phyloP scores from a whole-genome alignment of 92 coral and sea anemone genomes.

The Heteractis magnifica region DNA sequence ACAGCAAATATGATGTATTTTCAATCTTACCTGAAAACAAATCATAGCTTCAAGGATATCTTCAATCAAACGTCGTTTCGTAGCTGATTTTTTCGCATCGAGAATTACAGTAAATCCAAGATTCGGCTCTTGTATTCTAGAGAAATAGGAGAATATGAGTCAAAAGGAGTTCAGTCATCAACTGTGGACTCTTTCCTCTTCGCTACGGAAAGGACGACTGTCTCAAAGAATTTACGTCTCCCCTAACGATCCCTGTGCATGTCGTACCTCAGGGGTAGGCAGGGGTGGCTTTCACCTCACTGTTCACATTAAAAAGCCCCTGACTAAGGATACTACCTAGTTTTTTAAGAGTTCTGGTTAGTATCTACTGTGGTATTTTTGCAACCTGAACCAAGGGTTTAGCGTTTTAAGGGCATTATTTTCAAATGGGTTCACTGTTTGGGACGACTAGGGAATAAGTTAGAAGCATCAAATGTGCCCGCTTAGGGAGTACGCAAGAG shows the following conservation, averaged over 20 bases:
- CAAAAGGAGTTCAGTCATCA: conserved; percentile 17
- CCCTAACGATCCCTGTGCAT: not conserved
- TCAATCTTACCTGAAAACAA: conserved; percentile 81
- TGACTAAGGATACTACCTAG: not conserved
- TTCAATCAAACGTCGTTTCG: conserved; percentile 75
- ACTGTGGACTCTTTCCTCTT: conserved; percentile 4
- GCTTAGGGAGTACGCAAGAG: not conserved
- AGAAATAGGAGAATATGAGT: conserved; percentile 36
- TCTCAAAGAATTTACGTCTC: not conserved
- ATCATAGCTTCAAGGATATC: conserved; percentile 87
- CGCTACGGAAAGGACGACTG: not conserved
- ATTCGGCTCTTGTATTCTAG: conserved; percentile 71
- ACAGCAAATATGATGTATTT: not conserved
- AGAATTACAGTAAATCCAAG: conserved; percentile 84
- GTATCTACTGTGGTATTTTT: not conserved
- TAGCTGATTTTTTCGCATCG: conserved; percentile 77
- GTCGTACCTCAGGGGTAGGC: not conserved
- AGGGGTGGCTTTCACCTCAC: not conserved
- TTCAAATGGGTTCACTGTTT: not conserved
- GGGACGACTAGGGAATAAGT: not conserved
- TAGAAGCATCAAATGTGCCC: not conserved
- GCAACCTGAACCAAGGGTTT: not conserved
- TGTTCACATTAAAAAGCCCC: not conserved
- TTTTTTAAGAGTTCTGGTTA: not conserved
- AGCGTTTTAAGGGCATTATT: not conserved